Percentiles rank a stretch among this genome's conserved stretches.
Evolutionary conservation across 2,113 vertebrate species (phyloP).

Genomic region (Labeo catla): DNA sequence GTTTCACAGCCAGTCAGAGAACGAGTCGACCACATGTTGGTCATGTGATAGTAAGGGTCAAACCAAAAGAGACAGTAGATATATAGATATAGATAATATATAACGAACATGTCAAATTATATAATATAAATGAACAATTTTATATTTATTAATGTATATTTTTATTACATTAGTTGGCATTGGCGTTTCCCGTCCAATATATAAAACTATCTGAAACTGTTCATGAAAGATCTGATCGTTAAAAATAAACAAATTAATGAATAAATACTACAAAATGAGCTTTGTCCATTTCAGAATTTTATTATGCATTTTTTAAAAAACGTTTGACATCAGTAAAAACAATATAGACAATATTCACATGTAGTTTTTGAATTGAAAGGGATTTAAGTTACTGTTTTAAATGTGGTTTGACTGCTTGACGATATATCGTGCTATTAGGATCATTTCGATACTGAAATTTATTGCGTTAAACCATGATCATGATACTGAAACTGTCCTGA

Average conservation of each 20-base stretch:
- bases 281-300: constrained; percentile 14
- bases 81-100: no score
- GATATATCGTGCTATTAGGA: background rate
- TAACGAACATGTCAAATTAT: no score
- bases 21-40: background rate
- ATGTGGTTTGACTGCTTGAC: background rate
- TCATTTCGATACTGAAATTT: background rate
- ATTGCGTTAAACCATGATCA: background rate
- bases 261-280: background rate
- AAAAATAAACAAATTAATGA: background rate
- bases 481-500: background rate
- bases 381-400: background rate
- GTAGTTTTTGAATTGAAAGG: background rate
- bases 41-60: constrained; percentile 21
- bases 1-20: constrained; percentile 19
- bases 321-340: constrained; percentile 24
- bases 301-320: constrained; percentile 27
- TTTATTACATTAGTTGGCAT: no score
- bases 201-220: background rate
- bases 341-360: constrained; percentile 26
- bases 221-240: no score
- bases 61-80: background rate
- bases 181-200: background rate
- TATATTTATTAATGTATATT: no score
- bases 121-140: no score